Evolutionary conservation across 2,888 invertebrate genomes (phyloP), one percentile per base, ranked within the genome.

Genomic region (Tetragnatha montana): DNA sequence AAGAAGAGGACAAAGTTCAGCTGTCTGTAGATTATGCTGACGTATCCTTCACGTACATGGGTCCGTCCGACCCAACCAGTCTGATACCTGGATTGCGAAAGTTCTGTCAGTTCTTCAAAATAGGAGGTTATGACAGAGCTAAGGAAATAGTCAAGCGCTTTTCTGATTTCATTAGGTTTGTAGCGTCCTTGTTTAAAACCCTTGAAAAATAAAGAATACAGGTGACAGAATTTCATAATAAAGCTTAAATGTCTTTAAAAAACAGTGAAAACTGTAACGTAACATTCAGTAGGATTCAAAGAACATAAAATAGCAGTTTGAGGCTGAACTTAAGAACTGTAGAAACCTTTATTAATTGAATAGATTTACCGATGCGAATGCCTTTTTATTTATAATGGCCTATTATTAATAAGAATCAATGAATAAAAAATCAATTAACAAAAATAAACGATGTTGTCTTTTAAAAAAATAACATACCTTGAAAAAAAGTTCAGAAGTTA

Each of bases 81-180:
- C 68, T 84, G 0, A 69, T 90, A 6, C 90, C 90, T 1, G 82
- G 84, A 68, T 17, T 90, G n/a, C 74, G 90, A 69, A 87, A 83
- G 35, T 50, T 83, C 1, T 87, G 83, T 10, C 80, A 83, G 14
- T 12, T 49, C 10, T 87, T 90, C 21, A 80, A 84, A 50, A 87
- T 90, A 7, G 83, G 81, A 0, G 90, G 90, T 8, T 90, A 81
- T 14, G 90, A 87, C 68, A 87, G 60, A 35, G 87, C 87, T 10
- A 49, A 80, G 10, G 21, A 84, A 22, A 12, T 71, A 1, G 73
- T 90, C 7, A 68, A 12, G 3, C 19, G 50, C 6, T 90, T 90
- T 47, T 50, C 69, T 3, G 10, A 69, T 8, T 87, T 90, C 69
- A 47, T 90, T 14, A 78, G 76, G 89, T 90, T 82, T n/a, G 74